These are phyloP conservation scores for Sitta carolinensis DNA, from an alignment of 2,797 vertebrate genomes.

Conservation along the genomic window DNA sequence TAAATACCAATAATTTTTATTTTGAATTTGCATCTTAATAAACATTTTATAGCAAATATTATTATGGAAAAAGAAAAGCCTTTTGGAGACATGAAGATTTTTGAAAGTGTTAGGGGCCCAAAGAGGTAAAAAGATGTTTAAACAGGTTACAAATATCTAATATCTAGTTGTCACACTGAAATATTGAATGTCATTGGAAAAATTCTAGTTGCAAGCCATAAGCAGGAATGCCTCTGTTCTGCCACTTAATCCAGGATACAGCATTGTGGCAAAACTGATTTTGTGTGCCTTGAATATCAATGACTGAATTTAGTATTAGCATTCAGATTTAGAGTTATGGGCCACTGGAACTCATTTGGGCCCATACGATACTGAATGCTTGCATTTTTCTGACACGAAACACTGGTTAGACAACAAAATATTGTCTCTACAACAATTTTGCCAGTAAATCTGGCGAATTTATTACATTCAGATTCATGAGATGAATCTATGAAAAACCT, in stretches of 20 bases:
- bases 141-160: not conserved
- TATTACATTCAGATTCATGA: not conserved
- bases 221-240: not conserved
- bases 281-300: not conserved
- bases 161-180: not conserved
- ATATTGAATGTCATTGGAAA: not conserved
- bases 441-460: not conserved
- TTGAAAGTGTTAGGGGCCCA: not conserved
- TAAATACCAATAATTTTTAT: not conserved
- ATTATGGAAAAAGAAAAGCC: not conserved
- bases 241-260: not conserved
- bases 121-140: not conserved
- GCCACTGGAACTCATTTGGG: not conserved
- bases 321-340: not conserved
- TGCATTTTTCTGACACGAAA: not conserved
- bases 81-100: not conserved
- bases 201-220: not conserved
- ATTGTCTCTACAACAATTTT: not conserved
- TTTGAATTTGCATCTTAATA: not conserved
- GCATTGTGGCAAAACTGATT: not conserved
- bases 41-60: not conserved
- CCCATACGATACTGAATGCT: not conserved
- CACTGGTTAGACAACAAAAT: not conserved
- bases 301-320: not conserved
- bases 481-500: not conserved